Conservation (phyloP, 2,888 invertebrate species). For the Caenorhabditis zanzibari region DNA sequence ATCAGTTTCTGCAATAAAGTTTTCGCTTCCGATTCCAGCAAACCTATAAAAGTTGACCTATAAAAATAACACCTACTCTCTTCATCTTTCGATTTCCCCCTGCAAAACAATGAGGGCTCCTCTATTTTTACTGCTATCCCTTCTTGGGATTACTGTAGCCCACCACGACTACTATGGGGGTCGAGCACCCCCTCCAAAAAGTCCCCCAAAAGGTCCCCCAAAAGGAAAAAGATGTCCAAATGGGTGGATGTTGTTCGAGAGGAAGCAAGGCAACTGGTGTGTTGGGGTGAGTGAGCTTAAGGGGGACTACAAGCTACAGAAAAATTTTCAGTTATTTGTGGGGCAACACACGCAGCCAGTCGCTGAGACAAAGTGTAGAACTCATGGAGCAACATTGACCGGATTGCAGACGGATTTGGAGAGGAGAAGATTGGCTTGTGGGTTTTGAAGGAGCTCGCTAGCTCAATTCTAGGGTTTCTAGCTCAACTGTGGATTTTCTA, state of each 20-base stretch:
- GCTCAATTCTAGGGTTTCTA: too few relatives aligned
- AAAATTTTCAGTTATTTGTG: slow-evolving; percentile 4
- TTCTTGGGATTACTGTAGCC: slow-evolving; percentile 9
- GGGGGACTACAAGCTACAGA: slow-evolving; percentile 1
- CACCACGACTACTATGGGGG: background rate
- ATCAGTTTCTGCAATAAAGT: too few relatives aligned
- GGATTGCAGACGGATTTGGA: slow-evolving; percentile 10
- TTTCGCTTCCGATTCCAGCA: too few relatives aligned
- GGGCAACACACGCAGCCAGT: background rate
- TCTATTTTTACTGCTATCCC: background rate
- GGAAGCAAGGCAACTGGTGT: slow-evolving; percentile 18
- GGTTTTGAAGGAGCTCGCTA: background rate
- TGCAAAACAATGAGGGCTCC: too few relatives aligned
- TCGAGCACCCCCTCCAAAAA: background rate
- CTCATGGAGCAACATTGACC: background rate
- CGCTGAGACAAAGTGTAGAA: background rate
- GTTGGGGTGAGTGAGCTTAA: background rate
- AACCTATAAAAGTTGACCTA: too few relatives aligned
- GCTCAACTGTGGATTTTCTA: too few relatives aligned
- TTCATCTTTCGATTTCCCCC: too few relatives aligned
- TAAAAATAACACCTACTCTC: too few relatives aligned
- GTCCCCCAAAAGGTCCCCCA: background rate
- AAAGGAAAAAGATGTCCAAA: background rate
- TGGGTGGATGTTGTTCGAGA: slow-evolving; percentile 3
- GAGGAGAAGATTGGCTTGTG: background rate